phyloP scores from a whole-genome alignment of 2,797 vertebrate genomes.

The Ficedula albicollis region DNA sequence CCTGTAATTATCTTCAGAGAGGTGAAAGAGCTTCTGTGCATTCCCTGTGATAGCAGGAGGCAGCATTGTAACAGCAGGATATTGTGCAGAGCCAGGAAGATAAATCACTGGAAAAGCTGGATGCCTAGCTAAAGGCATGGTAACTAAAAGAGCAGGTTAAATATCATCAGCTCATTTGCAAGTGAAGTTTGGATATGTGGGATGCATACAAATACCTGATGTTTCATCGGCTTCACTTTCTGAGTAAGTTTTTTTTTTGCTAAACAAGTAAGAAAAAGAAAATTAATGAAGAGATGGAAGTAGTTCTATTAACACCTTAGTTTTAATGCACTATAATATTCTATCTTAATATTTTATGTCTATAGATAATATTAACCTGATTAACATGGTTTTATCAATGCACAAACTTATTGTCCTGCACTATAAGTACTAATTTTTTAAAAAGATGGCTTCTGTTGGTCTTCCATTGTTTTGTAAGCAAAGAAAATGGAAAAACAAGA shows the following conservation, averaged over 20 bases:
- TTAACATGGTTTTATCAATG: neutral
- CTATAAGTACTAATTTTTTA: neutral
- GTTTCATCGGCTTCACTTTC: neutral
- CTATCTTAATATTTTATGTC: neutral
- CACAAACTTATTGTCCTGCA: neutral
- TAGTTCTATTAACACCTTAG: neutral
- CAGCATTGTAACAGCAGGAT: neutral
- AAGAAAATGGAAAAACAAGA: neutral
- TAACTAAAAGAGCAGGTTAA: neutral
- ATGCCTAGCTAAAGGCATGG: neutral
- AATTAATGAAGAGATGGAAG: neutral
- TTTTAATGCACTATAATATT: neutral
- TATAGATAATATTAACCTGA: neutral
- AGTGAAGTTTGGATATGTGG: neutral
- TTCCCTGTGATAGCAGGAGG: neutral
- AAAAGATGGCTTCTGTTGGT: neutral
- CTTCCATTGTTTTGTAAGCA: neutral
- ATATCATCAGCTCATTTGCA: neutral
- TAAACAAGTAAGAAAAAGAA: neutral
- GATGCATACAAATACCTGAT: neutral
- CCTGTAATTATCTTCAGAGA: constrained; percentile 4
- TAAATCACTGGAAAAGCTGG: neutral
- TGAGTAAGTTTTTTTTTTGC: neutral
- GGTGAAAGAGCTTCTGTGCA: neutral
- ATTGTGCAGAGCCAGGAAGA: neutral